Evolutionary conservation across 1,140 invertebrate genomes (phyloP), one percentile per base, ranked within the genome.

Genomic region (Ips typographus): DNA sequence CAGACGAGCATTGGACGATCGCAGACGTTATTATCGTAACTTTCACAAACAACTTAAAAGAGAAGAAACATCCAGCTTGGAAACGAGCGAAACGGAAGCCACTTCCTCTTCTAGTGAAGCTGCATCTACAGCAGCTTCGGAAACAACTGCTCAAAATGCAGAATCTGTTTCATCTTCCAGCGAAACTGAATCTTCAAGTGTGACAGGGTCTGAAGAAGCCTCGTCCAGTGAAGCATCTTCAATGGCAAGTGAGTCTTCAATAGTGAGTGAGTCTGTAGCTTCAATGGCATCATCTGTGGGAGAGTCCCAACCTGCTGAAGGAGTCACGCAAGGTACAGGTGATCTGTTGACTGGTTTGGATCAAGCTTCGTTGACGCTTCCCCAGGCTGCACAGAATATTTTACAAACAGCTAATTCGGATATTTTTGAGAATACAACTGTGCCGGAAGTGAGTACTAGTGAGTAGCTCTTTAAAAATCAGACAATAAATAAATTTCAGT

Each of bases 331-430:
- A 22, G 22, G 22, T 22, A 22, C 22, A 22, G 22, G 22, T 22
- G 22, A 22, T 22, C 22, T 22, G 22, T 22, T 22, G 22, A 22
- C 22, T 22, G 22, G 22, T 22, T 22, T 22, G 22, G 37, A 22
- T 6, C 6, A 8, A 59, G 40, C 8, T 4, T 37, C 4, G 36
- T 53, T 5, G 0, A 67, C 65, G 7, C 43, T 67, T 38, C 65
- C 65, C 5, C 43, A 57, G 41, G 43, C 65, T 2, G 66, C 66
- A 4, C 47, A 55, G 39, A 43, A 68, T 8, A 62, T 68, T 40
- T 41, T 70, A 37, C 40, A 64, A 41, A 70, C 68, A 7, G 61
- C 61, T 1, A 62, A 70, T 51, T 70, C 68, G 8, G 61, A 70
- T 51, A 57, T 70, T 44, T 70, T 70, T 41, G 60, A 64, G 40